Evolutionary conservation across 2,113 vertebrate species (phyloP).

Genomic region (Brachypodius melanocephalos): DNA sequence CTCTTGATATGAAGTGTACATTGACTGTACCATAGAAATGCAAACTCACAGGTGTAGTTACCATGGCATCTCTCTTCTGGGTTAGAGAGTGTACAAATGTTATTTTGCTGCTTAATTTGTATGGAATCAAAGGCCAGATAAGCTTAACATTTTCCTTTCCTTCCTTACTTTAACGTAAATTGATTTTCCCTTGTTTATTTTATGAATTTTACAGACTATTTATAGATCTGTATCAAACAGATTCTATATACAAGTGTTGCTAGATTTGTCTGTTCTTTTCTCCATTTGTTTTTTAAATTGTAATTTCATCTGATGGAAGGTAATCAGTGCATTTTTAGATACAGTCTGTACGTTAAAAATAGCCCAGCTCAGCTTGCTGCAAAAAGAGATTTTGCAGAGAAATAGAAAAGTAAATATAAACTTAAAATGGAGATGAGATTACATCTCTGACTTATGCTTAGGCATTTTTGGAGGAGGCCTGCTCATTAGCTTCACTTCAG

Average conservation of each 20-base stretch:
- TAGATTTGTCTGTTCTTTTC: neutral
- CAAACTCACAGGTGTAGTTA: neutral
- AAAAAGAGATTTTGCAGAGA: neutral
- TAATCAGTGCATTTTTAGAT: neutral
- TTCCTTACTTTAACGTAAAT: neutral
- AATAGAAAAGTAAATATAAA: slow-evolving; percentile 28
- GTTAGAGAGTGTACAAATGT: neutral
- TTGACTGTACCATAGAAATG: neutral
- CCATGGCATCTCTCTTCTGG: neutral
- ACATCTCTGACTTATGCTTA: neutral
- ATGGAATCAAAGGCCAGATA: neutral
- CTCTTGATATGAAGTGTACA: neutral
- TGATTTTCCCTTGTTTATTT: neutral
- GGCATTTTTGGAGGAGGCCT: neutral
- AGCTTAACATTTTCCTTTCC: rapidly evolving
- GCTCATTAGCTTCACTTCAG: slow-evolving; percentile 20
- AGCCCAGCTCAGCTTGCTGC: neutral
- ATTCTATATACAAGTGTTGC: neutral
- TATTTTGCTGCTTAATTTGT: neutral
- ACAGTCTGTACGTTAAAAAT: neutral
- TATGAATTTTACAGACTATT: neutral
- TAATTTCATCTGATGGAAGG: neutral
- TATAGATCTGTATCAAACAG: neutral
- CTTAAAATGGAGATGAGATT: neutral
- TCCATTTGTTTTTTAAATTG: neutral